Percentiles rank a stretch among this genome's conserved stretches.
These are phyloP conservation scores for Netelia melanura DNA, from an alignment of 2,888 invertebrate genomes.

Conservation along the genomic window DNA sequence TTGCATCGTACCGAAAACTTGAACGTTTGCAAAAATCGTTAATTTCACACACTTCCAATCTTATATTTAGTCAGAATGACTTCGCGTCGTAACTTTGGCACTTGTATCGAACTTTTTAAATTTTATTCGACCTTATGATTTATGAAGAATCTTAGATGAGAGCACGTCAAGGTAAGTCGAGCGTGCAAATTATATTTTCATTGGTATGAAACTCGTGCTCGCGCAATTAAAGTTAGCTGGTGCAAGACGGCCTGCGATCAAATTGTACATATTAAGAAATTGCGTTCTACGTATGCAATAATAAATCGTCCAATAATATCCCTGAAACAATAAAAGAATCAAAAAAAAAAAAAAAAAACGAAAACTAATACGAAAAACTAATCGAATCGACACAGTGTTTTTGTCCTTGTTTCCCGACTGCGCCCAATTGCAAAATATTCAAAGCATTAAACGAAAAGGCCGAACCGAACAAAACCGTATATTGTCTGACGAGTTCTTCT, in stretches of 20 bases:
- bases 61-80: too few relatives aligned
- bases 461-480: conserved; percentile 13
- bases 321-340: conserved; percentile 26
- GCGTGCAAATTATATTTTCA: conserved; percentile 27
- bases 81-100: too few relatives aligned
- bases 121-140: background rate
- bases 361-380: conserved; percentile 39
- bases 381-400: conserved; percentile 23
- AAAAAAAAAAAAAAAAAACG: conserved; percentile 1
- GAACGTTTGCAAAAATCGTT: too few relatives aligned
- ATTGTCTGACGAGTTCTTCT: conserved; percentile 36
- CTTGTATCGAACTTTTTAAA: background rate
- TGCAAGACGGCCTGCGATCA: background rate
- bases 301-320: background rate
- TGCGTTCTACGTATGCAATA: background rate
- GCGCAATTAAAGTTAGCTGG: background rate
- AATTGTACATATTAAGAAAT: conserved; percentile 20
- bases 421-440: background rate
- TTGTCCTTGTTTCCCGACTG: background rate
- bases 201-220: background rate
- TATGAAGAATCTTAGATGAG: conserved; percentile 5
- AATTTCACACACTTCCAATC: too few relatives aligned
- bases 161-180: conserved; percentile 49
- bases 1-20: too few relatives aligned
- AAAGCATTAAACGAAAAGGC: conserved; percentile 26